Evolutionary conservation across 2,888 invertebrate genomes (phyloP), one percentile per base, ranked within the genome.

Genomic region (Eupelmus urozonus): DNA sequence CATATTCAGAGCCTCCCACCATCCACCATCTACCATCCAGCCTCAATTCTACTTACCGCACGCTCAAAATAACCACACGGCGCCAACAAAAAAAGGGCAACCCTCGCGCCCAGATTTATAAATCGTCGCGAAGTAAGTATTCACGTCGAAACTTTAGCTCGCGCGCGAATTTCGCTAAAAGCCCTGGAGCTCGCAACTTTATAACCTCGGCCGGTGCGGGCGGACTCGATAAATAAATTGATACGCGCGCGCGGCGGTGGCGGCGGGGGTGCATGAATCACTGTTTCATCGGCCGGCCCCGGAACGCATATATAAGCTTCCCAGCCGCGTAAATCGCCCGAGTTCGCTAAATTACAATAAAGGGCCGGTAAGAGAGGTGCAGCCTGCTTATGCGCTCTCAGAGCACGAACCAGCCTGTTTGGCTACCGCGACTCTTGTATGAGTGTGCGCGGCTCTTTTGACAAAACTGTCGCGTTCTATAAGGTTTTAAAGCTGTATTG

Each of bases 181-280:
- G 73, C 66, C 45, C 29, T 20, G 5, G 18, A 16, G 57, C 51
- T 25, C 34, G 59, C 51, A 63, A 67, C 67, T 67, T 67, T 53
- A 20, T 51, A 29, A 18, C 49, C 49, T 7, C n/a, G n/a, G n/a
- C n/a, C n/a, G 13, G 55, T 11, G 23, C 27, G 45, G 2, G 20
- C 45, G 60, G 60, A 49, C 55, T 53, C 72, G 49, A 66, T 73
- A 73, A 73, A 63, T 73, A 57, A 73, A 73, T 73, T 73, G 73
- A 73, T 73, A 57, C 11, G 27, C 25, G 55, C 40, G 62, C 18
- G n/a, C n/a, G n/a, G n/a, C n/a, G n/a, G n/a, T n/a, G n/a, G n/a
- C n/a, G n/a, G n/a, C 23, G 20, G 34, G 9, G 16, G 60, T 45
- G 25, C 65, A 57, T 57, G 63, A 63, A 63, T 73, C 73, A 40